A percentile compares a stretch with the other conserved stretches of the same genome.
phyloP scores from a whole-genome alignment of 1,140 invertebrate species.

The Littorina saxatilis region DNA sequence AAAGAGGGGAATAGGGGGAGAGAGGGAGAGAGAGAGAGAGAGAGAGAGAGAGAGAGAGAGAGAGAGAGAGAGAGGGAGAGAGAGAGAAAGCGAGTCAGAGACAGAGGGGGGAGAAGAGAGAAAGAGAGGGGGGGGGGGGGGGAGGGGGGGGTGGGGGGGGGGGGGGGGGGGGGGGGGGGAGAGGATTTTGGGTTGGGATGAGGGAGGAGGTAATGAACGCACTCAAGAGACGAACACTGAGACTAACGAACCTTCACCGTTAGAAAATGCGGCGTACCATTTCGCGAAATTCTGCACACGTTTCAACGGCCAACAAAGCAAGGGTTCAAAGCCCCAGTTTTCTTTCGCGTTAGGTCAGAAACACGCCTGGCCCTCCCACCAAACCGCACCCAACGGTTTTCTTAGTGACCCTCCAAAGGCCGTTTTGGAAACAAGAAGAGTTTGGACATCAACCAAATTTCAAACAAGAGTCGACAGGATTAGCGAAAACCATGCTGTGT shows the following conservation, averaged over 20 bases:
- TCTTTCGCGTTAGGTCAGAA: background rate
- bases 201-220: background rate
- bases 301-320: too few relatives aligned
- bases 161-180: too few relatives aligned
- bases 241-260: background rate
- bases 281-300: too few relatives aligned
- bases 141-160: too few relatives aligned
- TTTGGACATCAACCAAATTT: too few relatives aligned
- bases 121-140: background rate
- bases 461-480: too few relatives aligned
- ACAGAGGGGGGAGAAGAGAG: background rate
- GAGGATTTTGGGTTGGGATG: background rate
- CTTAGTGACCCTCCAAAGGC: too few relatives aligned
- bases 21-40: background rate
- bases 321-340: background rate
- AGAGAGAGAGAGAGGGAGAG: background rate
- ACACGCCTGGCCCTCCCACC: background rate
- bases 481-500: too few relatives aligned
- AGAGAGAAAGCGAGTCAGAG: background rate
- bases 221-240: background rate
- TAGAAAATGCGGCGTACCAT: background rate
- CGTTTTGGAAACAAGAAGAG: too few relatives aligned
- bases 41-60: background rate
- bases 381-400: background rate
- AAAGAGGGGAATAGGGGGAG: too few relatives aligned